Conservation (phyloP, 2,113 vertebrate species). For the Baryphthengus martii region DNA sequence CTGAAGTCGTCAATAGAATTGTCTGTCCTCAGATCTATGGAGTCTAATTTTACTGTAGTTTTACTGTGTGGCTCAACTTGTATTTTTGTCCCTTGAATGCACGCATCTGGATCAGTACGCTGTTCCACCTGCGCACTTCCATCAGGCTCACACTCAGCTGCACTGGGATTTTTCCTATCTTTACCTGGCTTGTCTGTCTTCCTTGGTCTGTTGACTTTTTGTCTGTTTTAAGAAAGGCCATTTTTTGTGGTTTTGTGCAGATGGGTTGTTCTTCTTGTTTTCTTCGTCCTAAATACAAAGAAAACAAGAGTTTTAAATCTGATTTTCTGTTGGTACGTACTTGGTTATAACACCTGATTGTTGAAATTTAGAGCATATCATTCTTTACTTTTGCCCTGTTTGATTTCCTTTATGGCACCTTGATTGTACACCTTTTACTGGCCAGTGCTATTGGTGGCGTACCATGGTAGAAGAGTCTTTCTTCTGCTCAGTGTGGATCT, state of each 20-base stretch:
- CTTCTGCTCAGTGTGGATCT: neutral
- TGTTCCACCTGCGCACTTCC: neutral
- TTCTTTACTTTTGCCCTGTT: neutral
- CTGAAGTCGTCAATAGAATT: neutral
- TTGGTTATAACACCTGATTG: neutral
- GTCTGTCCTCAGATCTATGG: neutral
- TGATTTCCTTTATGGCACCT: neutral
- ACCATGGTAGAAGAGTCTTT: neutral
- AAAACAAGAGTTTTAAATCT: neutral
- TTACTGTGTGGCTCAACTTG: neutral
- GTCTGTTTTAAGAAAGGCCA: neutral
- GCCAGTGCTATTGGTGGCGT: rapidly evolving
- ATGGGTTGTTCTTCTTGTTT: neutral
- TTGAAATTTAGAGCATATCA: rapidly evolving
- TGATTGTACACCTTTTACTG: neutral
- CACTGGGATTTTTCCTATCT: neutral
- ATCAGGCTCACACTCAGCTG: neutral
- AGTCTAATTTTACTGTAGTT: neutral
- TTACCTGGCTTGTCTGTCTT: conserved; percentile 16
- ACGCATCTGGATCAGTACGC: neutral
- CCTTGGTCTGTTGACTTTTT: neutral
- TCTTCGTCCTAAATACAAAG: neutral
- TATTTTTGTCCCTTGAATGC: neutral
- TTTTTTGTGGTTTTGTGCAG: neutral
- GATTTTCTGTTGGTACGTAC: neutral